phyloP scores from a whole-genome alignment of 2,113 vertebrate species.

The Chaetops frenatus region DNA sequence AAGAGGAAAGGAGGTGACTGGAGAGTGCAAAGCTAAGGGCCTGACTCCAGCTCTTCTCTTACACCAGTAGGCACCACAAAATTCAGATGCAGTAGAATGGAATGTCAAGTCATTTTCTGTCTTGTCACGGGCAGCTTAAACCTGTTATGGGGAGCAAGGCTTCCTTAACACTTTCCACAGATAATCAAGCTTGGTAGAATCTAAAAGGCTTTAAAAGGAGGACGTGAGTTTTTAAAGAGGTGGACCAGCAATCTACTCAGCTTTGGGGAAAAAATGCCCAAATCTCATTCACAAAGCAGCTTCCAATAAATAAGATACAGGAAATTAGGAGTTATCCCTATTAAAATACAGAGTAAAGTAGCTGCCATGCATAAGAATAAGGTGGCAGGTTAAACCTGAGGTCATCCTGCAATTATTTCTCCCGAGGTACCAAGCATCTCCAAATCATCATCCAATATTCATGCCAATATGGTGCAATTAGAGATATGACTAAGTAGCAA shows the following conservation, averaged over 20 bases:
- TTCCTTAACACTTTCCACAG: neutral
- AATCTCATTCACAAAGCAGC: neutral
- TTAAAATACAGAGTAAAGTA: neutral
- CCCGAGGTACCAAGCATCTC: neutral
- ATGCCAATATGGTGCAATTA: conserved; percentile 33
- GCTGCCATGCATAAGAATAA: neutral
- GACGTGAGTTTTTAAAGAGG: neutral
- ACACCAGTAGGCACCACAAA: neutral
- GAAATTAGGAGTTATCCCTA: neutral
- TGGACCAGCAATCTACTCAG: neutral
- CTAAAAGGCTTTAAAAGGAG: neutral
- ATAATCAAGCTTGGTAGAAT: neutral
- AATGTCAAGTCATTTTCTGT: neutral
- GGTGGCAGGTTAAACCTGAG: neutral
- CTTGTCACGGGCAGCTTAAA: neutral
- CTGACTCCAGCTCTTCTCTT: neutral
- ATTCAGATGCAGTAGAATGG: neutral
- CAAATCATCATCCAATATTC: conserved; percentile 46
- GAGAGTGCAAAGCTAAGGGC: neutral
- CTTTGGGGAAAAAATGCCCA: neutral
- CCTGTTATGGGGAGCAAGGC: neutral
- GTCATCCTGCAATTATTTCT: conserved; percentile 27
- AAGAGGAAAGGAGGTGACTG: neutral
- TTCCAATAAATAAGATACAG: neutral
- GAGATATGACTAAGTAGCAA: neutral